Evolutionary conservation across 2,888 invertebrate genomes (phyloP), one percentile per base, ranked within the genome.

Genomic region (Liodrosophila aerea): DNA sequence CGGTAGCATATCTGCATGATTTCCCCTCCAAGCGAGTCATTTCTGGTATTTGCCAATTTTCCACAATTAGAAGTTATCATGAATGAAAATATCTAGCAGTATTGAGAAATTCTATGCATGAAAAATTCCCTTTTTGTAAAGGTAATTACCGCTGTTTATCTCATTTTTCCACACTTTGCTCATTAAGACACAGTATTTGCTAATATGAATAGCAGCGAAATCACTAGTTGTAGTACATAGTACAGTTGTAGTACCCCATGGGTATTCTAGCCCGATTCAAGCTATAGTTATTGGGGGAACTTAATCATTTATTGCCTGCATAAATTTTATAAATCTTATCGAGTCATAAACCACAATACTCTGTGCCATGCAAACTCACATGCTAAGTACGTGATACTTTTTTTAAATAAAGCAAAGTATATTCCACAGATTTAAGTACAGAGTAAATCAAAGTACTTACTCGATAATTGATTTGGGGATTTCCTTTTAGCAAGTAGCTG

Each of bases 341-440:
- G 56, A 46, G 13, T 43, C 44, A 39, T 4, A 59, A 56, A 45
- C 36, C 39, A 41, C 36, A 53, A 46, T 49, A 37, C 15, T 34
- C 4, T 27, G 45, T 37, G 40, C 15, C 31, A 54, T 57, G 43
- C 40, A 22, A 47, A 52, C 34, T 7, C 52, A 31, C 41, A 15
- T 5, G 5, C 2, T 5, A 56, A 41, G 39, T 56, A 71, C 73
- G 70, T 71, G 70, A 73, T 67, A 22, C 5, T 46, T 30, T 54
- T 49, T 58, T 54, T 29, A 31, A 18, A 22, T 52, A 45, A 18
- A 15, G 37, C 16, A 52, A 36, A 22, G 31, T 37, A 22, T 15
- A 54, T 34, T 51, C 13, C 29, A 18, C 8, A 9, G 29, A 44
- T 22, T 36, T 1, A 40, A 49, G 11, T 11, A 16, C 29, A 31